Percentiles rank a stretch among this genome's conserved stretches.
Conservation (phyloP, 2,113 vertebrate species). For the Malurus melanocephalus region DNA sequence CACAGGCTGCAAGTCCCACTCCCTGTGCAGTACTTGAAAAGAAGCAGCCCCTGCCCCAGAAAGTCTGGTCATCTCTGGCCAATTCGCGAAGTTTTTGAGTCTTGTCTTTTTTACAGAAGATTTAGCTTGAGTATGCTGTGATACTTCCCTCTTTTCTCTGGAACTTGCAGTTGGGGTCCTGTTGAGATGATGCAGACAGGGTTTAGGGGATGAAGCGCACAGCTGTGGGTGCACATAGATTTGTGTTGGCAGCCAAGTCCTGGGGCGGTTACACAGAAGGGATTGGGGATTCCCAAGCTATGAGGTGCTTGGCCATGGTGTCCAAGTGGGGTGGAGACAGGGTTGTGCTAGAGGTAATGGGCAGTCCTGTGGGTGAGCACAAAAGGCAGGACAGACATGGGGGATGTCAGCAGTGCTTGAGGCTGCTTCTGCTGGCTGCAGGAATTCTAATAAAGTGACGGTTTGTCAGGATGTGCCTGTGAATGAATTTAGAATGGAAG, state of each 20-base stretch:
- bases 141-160: neutral
- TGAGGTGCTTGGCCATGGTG: no score
- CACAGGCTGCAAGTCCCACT: neutral
- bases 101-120: neutral
- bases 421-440: neutral
- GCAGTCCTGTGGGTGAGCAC: neutral
- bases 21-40: neutral
- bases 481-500: neutral
- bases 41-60: neutral
- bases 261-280: neutral
- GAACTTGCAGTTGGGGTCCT: fast-evolving
- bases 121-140: neutral
- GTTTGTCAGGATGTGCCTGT: neutral
- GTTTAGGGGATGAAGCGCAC: neutral
- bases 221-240: fast-evolving
- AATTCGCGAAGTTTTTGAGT: neutral
- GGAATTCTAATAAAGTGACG: neutral
- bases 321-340: neutral
- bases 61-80: neutral
- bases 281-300: neutral
- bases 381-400: neutral
- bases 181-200: neutral
- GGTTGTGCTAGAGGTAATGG: neutral
- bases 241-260: neutral
- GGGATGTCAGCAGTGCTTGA: neutral